phyloP scores from a whole-genome alignment of 2,113 vertebrate species.

The Cebidichthys violaceus region DNA sequence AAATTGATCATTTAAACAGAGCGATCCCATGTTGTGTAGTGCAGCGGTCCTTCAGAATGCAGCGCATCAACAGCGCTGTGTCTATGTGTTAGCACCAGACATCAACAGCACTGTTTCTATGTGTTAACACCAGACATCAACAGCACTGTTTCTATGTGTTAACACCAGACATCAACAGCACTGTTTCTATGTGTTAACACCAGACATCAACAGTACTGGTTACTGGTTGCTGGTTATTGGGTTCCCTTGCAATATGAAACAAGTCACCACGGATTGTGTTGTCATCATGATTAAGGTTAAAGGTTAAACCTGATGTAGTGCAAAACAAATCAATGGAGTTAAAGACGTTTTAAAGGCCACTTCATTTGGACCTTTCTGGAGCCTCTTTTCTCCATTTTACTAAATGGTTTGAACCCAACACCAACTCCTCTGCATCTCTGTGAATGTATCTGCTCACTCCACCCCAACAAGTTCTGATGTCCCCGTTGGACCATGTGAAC shows the following conservation, averaged over 20 bases:
- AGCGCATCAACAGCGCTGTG: not conserved
- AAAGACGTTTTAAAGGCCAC: not conserved
- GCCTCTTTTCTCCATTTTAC: not conserved
- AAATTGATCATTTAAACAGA: not conserved
- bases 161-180: not conserved
- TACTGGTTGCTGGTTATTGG: no score
- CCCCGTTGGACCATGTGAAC: not conserved
- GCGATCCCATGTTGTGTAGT: not conserved
- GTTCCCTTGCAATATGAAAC: not conserved
- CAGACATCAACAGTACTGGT: no score
- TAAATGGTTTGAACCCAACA: constrained; percentile 12
- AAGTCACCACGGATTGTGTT: not conserved
- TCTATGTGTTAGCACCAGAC: not conserved
- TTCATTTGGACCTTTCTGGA: not conserved
- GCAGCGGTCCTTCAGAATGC: not conserved
- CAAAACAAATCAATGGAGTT: not conserved
- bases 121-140: not conserved
- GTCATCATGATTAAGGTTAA: not conserved
- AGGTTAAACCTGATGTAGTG: not conserved
- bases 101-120: no score
- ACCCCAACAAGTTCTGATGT: not conserved
- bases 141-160: not conserved
- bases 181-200: not conserved
- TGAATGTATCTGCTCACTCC: constrained; percentile 4
- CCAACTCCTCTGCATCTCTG: not conserved